Base-by-base conservation (phyloP, 2,888 invertebrate species). In the Apamea epomidion region DNA sequence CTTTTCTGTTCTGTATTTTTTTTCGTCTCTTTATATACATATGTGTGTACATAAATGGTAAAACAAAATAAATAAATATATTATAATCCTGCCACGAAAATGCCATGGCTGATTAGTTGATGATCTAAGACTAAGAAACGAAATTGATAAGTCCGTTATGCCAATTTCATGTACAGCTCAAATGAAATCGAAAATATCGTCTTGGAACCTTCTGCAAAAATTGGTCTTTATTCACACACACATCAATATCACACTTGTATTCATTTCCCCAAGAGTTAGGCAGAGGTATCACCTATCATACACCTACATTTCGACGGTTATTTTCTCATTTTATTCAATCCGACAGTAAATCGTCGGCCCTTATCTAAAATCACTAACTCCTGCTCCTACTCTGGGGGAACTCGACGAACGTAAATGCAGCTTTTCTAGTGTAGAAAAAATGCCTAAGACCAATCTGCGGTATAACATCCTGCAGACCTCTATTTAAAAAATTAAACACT, bases 361-460 rank as follows among this genome's bases (percentile, higher is more conserved):
- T 32, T 67, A 60, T 75, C 29, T 51, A 29, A 76, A 65, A 67
- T 83, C 58, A 51, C 37, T 42, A 42, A 42, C 37, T 37, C 37
- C 37, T 37, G 6, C 37, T 37, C 37, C 5, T 37, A 37, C 37
- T 37, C 37, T 37, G 37, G 37, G 37, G 37, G 37, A 37, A 6
- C 37, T 37, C 37, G 37, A 37, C 6, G 37, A 37, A 37, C 37
- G 6, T 37, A 37, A 37, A 37, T 37, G 5, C 5, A 37, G 2
- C 37, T 37, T 37, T 37, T 37, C 37, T 37, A 37, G 5, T 5
- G 37, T 37, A 37, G 37, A 37, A 37, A 37, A 37, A 37, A 6
- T 6, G 37, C 37, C 37, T 37, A 37, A 37, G 37, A 37, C 6
- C 6, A 37, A 37, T 37, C 37, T 37, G 37, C 37, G 37, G 37